phyloP scores from a whole-genome alignment of 1,140 invertebrate species.

The Heliconius congener region DNA sequence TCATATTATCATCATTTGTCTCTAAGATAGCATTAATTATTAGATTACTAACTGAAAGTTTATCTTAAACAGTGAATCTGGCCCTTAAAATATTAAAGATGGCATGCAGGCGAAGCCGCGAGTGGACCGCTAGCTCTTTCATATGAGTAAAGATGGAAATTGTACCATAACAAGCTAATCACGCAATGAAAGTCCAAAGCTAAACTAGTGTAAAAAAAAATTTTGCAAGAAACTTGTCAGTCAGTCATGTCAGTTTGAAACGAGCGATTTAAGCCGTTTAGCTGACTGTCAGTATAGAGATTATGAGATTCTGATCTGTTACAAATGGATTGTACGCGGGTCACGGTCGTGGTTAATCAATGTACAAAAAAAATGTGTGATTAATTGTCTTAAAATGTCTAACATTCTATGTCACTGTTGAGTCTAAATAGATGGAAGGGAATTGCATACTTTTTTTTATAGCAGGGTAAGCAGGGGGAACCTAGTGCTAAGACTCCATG shows the following conservation, averaged over 20 bases:
- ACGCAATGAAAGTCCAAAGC: background rate
- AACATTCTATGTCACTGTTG: background rate
- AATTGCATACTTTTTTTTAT: too few species aligned
- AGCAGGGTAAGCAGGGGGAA: too few species aligned
- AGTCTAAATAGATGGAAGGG: too few species aligned
- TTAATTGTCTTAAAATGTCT: conserved; percentile 5
- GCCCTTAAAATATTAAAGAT: too few species aligned
- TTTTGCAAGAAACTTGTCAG: conserved; percentile 5
- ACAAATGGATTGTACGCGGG: background rate
- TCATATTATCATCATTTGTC: too few species aligned
- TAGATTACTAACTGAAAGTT: too few species aligned
- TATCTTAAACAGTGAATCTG: too few species aligned
- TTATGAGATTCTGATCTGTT: conserved; percentile 4
- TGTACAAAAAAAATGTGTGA: background rate
- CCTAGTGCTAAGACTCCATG: too few species aligned
- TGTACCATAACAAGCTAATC: background rate
- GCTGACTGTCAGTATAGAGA: background rate
- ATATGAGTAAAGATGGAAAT: too few species aligned
- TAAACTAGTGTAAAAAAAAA: background rate
- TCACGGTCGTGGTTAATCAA: background rate
- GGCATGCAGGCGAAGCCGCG: too few species aligned
- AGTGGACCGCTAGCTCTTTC: too few species aligned
- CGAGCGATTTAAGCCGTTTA: background rate
- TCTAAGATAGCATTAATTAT: too few species aligned
- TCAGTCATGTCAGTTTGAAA: background rate